Conservation (phyloP, 2,888 invertebrate species). For the Ophion ventricosus region DNA sequence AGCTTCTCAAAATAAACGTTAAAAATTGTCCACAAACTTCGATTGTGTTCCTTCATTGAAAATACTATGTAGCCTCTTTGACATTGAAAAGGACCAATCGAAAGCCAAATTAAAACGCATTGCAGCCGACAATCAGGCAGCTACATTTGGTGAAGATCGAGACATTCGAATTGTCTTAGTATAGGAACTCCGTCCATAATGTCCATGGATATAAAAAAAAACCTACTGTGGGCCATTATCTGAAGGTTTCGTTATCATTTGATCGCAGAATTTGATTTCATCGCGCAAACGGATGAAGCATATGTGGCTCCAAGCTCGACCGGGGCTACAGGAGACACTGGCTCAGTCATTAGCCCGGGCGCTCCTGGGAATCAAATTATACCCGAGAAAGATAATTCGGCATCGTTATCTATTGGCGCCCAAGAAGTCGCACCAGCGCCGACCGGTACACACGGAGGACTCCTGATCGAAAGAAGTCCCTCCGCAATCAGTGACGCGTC, state of each 20-base stretch:
- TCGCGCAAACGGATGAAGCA: constrained; percentile 81
- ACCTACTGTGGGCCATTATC: neutral
- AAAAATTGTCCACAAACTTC: neutral
- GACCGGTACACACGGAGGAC: constrained; percentile 72
- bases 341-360: constrained; percentile 80
- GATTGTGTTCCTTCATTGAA: neutral
- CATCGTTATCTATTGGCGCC: constrained; percentile 69
- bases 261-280: constrained; percentile 55
- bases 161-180: too few species aligned
- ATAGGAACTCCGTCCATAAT: too few species aligned
- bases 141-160: too few species aligned
- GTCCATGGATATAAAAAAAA: too few species aligned
- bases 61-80: neutral
- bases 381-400: constrained; percentile 79
- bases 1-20: neutral
- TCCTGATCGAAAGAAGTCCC: constrained; percentile 83
- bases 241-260: neutral
- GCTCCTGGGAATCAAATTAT: constrained; percentile 72
- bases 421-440: constrained; percentile 70
- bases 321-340: constrained; percentile 79
- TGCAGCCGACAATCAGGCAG: too few species aligned
- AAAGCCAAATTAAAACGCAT: too few species aligned
- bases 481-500: constrained; percentile 88
- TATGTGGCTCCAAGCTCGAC: constrained; percentile 79
- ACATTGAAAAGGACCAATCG: too few species aligned